These are phyloP conservation scores for Oligia strigilis DNA, from an alignment of 2,888 invertebrate species.

Conservation along the genomic window DNA sequence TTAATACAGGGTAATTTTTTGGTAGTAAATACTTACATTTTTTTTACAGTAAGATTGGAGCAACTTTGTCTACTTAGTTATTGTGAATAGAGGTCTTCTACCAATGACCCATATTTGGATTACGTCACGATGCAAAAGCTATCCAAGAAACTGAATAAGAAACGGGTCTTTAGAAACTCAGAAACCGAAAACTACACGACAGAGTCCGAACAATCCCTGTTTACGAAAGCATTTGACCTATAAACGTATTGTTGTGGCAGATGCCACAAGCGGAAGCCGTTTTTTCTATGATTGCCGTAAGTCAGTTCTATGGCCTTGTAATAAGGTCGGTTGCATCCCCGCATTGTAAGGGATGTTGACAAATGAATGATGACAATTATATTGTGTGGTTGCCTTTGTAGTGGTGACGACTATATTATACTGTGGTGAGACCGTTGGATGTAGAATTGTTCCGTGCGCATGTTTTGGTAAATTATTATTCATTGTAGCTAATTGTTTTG, in stretches of 20 bases:
- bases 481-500: conserved; percentile 57
- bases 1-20: no score
- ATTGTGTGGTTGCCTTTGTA: conserved; percentile 84
- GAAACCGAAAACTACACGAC: conserved; percentile 69
- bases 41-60: neutral
- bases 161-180: conserved; percentile 55
- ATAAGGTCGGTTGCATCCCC: conserved; percentile 73
- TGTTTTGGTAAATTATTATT: conserved; percentile 65
- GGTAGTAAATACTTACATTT: no score
- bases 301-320: conserved; percentile 74
- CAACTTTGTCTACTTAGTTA: conserved; percentile 6
- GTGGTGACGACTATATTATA: conserved; percentile 83
- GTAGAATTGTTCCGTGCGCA: conserved; percentile 45
- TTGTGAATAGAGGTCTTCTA: conserved; percentile 11
- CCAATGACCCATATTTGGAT: conserved; percentile 39
- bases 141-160: conserved; percentile 54
- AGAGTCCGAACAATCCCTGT: conserved; percentile 75
- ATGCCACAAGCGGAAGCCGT: conserved; percentile 78
- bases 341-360: conserved; percentile 79
- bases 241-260: conserved; percentile 80
- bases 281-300: conserved; percentile 72
- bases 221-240: conserved; percentile 87
- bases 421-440: conserved; percentile 68
- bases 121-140: conserved; percentile 37
- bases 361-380: conserved; percentile 88